These are phyloP conservation scores for Hippopotamus amphibius DNA, from an alignment of 2,113 vertebrate species.

Conservation along the genomic window DNA sequence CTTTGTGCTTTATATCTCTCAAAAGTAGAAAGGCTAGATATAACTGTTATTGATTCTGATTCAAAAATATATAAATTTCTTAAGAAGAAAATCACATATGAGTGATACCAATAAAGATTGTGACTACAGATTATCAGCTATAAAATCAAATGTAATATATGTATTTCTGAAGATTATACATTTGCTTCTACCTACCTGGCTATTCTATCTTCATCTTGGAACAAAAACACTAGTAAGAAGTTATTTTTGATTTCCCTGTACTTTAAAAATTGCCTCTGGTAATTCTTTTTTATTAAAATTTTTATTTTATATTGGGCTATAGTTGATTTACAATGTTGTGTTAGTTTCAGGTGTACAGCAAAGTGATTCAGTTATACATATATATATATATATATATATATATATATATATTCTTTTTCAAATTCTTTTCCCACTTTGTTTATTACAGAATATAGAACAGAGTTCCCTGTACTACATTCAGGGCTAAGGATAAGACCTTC, in stretches of 20 bases:
- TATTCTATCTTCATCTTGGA: background rate
- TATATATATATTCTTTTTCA: no score
- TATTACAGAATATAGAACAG: no score
- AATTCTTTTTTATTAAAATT: no score
- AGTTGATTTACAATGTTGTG: no score
- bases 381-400: no score
- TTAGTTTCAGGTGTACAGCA: no score
- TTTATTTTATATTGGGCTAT: no score
- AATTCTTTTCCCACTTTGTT: no score
- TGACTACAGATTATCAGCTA: background rate
- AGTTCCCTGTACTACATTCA: background rate
- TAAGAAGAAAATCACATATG: background rate
- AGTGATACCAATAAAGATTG: background rate
- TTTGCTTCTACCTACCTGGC: background rate
- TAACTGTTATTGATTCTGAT: background rate
- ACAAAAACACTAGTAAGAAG: background rate
- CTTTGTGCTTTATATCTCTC: background rate
- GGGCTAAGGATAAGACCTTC: background rate
- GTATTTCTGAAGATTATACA: background rate
- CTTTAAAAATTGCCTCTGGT: background rate
- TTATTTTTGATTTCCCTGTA: background rate
- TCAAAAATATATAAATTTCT: background rate
- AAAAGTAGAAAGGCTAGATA: background rate
- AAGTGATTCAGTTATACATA: no score
- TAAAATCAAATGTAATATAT: background rate